Evolutionary conservation across 2,113 vertebrate species (phyloP).

Genomic region (Erythrocercus mccallii): DNA sequence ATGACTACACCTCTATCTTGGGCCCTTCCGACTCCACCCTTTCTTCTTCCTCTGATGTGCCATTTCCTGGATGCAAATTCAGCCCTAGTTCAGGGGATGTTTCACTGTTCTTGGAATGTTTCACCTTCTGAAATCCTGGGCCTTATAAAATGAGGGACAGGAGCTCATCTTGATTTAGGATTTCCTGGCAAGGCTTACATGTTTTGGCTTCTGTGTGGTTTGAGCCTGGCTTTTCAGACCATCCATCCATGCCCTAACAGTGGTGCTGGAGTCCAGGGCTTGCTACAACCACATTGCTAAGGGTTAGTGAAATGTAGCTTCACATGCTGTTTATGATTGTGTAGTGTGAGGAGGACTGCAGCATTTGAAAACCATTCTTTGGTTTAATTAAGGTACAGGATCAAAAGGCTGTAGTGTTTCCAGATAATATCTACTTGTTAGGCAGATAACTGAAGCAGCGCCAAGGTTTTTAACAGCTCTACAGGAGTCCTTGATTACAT

Average conservation of each 20-base stretch:
- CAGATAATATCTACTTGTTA: constrained; percentile 40
- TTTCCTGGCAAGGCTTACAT: background rate
- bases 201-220: background rate
- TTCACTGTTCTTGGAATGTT: background rate
- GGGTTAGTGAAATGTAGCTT: background rate
- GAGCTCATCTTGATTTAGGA: background rate
- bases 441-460: constrained; percentile 38
- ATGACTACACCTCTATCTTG: background rate
- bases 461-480: constrained; percentile 31
- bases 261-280: background rate
- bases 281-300: background rate
- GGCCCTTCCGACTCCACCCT: background rate
- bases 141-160: background rate
- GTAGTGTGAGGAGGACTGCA: background rate
- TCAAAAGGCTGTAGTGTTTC: constrained; percentile 32
- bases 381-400: constrained; percentile 10
- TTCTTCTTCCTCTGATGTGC: background rate
- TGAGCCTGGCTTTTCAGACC: background rate
- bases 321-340: background rate
- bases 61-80: background rate
- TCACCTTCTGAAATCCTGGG: background rate
- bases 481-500: constrained; percentile 6
- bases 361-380: background rate
- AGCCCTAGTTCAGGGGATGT: background rate
- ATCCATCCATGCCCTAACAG: background rate